phyloP scores from a whole-genome alignment of 2,797 vertebrate species.

The Danio jaintianensis region DNA sequence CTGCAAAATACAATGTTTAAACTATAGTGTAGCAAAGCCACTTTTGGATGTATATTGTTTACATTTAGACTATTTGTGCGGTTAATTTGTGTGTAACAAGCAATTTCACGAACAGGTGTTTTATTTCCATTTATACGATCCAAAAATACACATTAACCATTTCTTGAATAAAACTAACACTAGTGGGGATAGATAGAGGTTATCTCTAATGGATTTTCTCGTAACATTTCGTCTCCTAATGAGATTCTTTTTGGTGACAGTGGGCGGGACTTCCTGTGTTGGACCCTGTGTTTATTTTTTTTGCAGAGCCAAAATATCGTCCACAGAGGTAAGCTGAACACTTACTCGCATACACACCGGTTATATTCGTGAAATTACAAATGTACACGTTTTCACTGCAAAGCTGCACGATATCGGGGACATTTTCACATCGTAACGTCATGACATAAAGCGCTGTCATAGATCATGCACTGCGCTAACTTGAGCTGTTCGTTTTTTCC shows the following conservation, averaged over 20 bases:
- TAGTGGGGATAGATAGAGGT: not conserved
- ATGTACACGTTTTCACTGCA: not conserved
- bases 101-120: not conserved
- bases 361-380: not conserved
- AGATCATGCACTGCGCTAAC: constrained; percentile 11
- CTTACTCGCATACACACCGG: not conserved
- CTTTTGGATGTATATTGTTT: no score
- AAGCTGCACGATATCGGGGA: not conserved
- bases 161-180: not conserved
- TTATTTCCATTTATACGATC: not conserved
- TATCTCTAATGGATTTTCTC: not conserved
- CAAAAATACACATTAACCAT: not conserved
- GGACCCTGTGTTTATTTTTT: constrained; percentile 32
- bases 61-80: no score
- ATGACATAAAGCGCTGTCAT: not conserved
- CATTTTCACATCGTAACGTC: not conserved
- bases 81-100: not conserved
- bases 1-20: no score
- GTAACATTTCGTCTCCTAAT: not conserved
- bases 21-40: no score
- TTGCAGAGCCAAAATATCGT: not conserved
- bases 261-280: constrained; percentile 63
- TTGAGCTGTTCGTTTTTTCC: not conserved
- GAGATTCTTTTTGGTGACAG: not conserved
- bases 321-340: constrained; percentile 36